Percentiles rank a stretch among this genome's conserved stretches.
These are phyloP conservation scores for Myxocyprinus asiaticus DNA, from an alignment of 2,113 vertebrate genomes.

Conservation along the genomic window DNA sequence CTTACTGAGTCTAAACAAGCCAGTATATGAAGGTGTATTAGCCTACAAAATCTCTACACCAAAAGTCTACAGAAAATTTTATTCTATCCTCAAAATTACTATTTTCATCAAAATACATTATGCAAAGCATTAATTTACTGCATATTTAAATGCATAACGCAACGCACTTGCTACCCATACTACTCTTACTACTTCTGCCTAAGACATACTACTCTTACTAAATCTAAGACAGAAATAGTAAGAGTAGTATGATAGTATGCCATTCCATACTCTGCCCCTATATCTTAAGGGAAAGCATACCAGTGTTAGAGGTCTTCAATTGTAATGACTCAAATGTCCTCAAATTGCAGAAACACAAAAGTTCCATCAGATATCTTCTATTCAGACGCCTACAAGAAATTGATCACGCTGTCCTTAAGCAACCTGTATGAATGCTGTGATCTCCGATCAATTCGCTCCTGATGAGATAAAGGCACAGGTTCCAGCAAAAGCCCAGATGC, in stretches of 20 bases:
- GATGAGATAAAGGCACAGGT: slow-evolving; percentile 41
- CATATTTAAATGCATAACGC: not conserved
- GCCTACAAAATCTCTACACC: too few species aligned
- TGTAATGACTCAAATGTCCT: not conserved
- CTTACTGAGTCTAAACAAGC: too few species aligned
- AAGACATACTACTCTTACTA: too few species aligned
- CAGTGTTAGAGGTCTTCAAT: not conserved
- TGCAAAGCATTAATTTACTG: not conserved
- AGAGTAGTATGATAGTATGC: too few species aligned
- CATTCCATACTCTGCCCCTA: too few species aligned
- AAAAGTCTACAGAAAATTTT: too few species aligned
- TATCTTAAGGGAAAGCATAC: not conserved
- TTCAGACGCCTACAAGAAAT: not conserved
- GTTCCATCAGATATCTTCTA: not conserved
- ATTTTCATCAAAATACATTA: not conserved
- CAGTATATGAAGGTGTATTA: too few species aligned
- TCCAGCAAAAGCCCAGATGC: slow-evolving; percentile 1
- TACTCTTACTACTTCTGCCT: too few species aligned
- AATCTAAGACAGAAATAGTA: too few species aligned
- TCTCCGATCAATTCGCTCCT: slow-evolving; percentile 39
- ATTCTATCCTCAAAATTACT: not conserved
- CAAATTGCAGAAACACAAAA: not conserved
- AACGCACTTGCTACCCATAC: not conserved
- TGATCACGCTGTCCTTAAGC: slow-evolving; percentile 22
- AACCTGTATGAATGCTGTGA: not conserved